Conservation (phyloP, 2,888 invertebrate species). For the Sclerodermus sp. region DNA sequence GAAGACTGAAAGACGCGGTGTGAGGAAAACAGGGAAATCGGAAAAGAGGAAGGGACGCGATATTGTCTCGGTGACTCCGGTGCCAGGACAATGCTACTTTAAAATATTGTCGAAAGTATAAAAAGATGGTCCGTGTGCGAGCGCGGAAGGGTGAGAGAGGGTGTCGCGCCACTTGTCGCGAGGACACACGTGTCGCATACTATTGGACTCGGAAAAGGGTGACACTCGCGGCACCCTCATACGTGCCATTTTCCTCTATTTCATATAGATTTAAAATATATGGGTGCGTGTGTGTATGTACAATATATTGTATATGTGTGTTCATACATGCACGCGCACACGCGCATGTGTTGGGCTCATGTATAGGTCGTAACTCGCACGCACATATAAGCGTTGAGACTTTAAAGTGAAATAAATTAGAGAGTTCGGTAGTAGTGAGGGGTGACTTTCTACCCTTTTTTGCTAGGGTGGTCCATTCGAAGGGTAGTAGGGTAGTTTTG, state of each 20-base stretch:
- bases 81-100: slow-evolving; percentile 51
- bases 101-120: slow-evolving; percentile 53
- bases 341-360: background rate
- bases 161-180: slow-evolving; percentile 50
- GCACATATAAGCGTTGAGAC: slow-evolving; percentile 30
- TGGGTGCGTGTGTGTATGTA: no score
- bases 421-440: slow-evolving; percentile 11
- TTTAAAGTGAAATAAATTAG: slow-evolving; percentile 55
- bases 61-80: slow-evolving; percentile 48
- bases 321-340: slow-evolving; percentile 13
- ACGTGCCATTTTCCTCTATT: slow-evolving; percentile 25
- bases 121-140: slow-evolving; percentile 28
- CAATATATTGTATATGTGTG: slow-evolving; percentile 8
- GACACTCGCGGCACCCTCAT: slow-evolving; percentile 22
- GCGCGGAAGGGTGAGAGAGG: slow-evolving; percentile 18
- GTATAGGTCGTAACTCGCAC: slow-evolving; percentile 21
- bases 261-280: slow-evolving; percentile 4
- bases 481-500: slow-evolving; percentile 18
- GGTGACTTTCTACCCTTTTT: no score
- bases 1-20: no score
- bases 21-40: no score
- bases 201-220: slow-evolving; percentile 42
- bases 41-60: slow-evolving; percentile 27
- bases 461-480: background rate
- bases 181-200: slow-evolving; percentile 49